Percentiles rank a stretch among this genome's conserved stretches.
These are phyloP conservation scores for Austrofundulus limnaeus DNA, from an alignment of 2,113 vertebrate species.

Conservation along the genomic window DNA sequence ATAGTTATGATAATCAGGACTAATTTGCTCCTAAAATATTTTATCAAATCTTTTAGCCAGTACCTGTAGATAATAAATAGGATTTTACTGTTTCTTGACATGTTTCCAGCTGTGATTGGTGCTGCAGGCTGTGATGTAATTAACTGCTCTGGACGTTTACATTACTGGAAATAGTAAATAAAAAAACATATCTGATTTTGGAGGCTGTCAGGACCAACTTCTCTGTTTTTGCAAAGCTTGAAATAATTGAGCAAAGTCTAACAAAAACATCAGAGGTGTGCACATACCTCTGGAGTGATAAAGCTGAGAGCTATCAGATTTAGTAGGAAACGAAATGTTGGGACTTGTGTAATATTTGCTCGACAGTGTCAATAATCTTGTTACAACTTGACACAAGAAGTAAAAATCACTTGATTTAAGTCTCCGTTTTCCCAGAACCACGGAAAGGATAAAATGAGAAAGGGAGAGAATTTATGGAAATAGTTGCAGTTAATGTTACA, in stretches of 20 bases:
- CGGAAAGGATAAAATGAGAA: no score
- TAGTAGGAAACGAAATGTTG: no score
- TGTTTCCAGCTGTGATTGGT: slow-evolving; percentile 15
- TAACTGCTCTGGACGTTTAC: background rate
- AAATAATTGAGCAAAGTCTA: slow-evolving; percentile 8
- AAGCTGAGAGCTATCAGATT: slow-evolving; percentile 14
- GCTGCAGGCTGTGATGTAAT: slow-evolving; percentile 11
- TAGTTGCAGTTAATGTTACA: no score
- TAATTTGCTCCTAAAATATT: no score
- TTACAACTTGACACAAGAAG: no score
- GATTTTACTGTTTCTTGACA: background rate
- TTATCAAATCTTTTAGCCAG: no score
- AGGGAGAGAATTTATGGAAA: no score
- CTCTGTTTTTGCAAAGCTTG: slow-evolving; percentile 10
- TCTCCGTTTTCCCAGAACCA: no score
- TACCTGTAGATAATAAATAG: background rate
- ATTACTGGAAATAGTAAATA: background rate
- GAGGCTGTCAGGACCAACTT: background rate
- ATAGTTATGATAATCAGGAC: no score
- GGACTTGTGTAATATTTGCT: no score
- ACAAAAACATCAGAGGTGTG: slow-evolving; percentile 15
- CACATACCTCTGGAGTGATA: slow-evolving; percentile 19
- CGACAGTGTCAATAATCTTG: no score
- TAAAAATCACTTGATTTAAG: no score
- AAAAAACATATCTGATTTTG: slow-evolving; percentile 1